Conservation (phyloP, 1,140 invertebrate species). For the Gonatopus flavifemur region DNA sequence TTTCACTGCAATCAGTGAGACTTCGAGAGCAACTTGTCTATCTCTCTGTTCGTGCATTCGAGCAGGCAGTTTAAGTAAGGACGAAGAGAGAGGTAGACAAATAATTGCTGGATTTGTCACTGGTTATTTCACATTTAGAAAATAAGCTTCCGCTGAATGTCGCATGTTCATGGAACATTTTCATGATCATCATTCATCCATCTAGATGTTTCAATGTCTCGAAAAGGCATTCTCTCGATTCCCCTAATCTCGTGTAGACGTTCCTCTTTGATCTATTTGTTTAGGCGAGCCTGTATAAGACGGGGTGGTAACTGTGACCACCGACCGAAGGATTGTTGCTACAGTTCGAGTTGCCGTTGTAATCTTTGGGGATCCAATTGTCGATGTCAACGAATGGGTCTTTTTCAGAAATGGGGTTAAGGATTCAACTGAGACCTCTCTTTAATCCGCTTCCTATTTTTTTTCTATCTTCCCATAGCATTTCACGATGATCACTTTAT, state of each 20-base stretch:
- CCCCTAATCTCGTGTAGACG: slow-evolving; percentile 69
- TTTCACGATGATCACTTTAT: not conserved
- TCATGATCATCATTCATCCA: slow-evolving; percentile 21
- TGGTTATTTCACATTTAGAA: too few relatives aligned
- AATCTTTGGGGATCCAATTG: slow-evolving; percentile 91
- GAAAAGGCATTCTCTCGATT: slow-evolving; percentile 46
- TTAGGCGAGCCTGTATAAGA: slow-evolving; percentile 80
- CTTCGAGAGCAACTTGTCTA: too few relatives aligned
- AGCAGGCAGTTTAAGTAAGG: too few relatives aligned
- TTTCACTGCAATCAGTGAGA: too few relatives aligned
- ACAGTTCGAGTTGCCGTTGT: slow-evolving; percentile 82
- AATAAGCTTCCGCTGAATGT: too few relatives aligned
- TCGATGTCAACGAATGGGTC: slow-evolving; percentile 82
- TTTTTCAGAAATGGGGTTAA: slow-evolving; percentile 89
- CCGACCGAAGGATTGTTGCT: slow-evolving; percentile 82
- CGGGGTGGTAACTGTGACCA: slow-evolving; percentile 83
- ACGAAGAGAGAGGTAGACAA: too few relatives aligned
- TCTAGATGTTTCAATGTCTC: slow-evolving; percentile 41
- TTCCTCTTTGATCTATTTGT: slow-evolving; percentile 83
- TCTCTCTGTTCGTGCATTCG: too few relatives aligned
- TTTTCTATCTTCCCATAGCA: not conserved
- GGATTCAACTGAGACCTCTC: slow-evolving; percentile 1
- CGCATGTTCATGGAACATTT: too few relatives aligned
- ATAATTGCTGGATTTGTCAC: too few relatives aligned
- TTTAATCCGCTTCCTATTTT: not conserved